Percentiles rank a stretch among this genome's conserved stretches.
Evolutionary conservation across 2,888 invertebrate species (phyloP).

Genomic region (Lutraria lutraria): DNA sequence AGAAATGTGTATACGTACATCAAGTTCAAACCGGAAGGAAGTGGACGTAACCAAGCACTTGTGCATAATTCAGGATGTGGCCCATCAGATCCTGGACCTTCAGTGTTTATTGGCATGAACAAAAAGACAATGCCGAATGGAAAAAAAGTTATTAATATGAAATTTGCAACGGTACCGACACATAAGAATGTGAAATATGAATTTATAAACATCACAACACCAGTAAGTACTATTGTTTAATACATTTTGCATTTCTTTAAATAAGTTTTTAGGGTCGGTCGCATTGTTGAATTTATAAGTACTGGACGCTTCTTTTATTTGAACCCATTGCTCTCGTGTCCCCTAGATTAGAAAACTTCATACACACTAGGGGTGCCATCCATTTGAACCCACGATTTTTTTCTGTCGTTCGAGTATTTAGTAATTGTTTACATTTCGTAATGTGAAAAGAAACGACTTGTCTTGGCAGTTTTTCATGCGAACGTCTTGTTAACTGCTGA

Average conservation of each 20-base stretch:
- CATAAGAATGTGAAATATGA: conserved; percentile 51
- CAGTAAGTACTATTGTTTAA: conserved; percentile 50
- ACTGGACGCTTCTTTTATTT: too few relatives aligned
- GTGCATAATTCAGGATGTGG: conserved; percentile 71
- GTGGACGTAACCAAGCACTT: conserved; percentile 57
- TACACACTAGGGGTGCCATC: too few relatives aligned
- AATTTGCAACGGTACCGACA: conserved; percentile 61
- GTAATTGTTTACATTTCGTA: too few relatives aligned
- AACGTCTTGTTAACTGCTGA: too few relatives aligned
- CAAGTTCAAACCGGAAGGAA: conserved; percentile 64
- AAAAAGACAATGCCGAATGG: conserved; percentile 29
- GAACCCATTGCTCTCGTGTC: too few relatives aligned
- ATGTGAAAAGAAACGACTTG: too few relatives aligned
- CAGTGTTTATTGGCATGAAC: conserved; percentile 67
- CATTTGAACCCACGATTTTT: too few relatives aligned
- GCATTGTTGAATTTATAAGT: too few relatives aligned
- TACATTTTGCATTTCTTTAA: not conserved
- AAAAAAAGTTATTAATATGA: conserved; percentile 56
- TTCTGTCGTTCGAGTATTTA: too few relatives aligned
- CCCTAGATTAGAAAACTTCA: too few relatives aligned
- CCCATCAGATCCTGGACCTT: conserved; percentile 67
- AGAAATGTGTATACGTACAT: conserved; percentile 62
- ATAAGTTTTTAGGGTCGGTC: too few relatives aligned
- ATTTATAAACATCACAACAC: conserved; percentile 64
- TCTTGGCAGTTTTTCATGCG: too few relatives aligned